phyloP scores from a whole-genome alignment of 2,113 vertebrate genomes.

The Nothobranchius furzeri region DNA sequence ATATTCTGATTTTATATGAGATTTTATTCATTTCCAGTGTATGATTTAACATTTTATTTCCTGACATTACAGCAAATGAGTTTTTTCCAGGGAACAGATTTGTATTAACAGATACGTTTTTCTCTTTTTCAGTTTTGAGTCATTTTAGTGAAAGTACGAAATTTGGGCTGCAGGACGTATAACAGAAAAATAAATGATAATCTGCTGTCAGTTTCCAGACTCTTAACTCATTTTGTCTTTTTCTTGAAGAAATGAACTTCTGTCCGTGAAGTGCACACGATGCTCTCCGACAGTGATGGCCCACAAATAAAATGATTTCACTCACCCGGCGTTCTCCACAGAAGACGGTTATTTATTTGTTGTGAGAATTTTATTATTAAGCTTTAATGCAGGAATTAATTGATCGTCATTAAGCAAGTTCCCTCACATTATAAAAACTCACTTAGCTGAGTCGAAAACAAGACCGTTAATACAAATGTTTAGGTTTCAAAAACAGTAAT shows the following conservation, averaged over 20 bases:
- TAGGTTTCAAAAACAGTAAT: no score
- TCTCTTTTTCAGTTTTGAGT: constrained; percentile 70
- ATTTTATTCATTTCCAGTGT: constrained; percentile 63
- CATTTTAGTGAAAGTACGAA: constrained; percentile 68
- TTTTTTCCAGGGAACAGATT: constrained; percentile 83
- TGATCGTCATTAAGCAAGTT: no score
- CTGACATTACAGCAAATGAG: constrained; percentile 83
- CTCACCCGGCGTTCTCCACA: no score
- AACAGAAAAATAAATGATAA: constrained; percentile 77
- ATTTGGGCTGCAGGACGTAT: constrained; percentile 68
- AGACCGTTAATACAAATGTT: no score
- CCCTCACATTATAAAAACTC: no score
- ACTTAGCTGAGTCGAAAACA: no score
- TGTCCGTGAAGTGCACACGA: not conserved
- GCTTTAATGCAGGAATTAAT: no score
- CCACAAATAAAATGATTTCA: not conserved
- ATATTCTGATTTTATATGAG: constrained; percentile 61
- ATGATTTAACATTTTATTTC: constrained; percentile 60
- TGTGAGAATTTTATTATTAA: no score
- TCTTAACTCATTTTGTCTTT: constrained; percentile 14
- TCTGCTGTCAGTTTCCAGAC: constrained; percentile 49
- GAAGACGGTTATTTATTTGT: no score
- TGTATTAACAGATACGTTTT: constrained; percentile 73
- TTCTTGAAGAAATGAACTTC: not conserved
- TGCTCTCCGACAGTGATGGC: not conserved